Evolutionary conservation across 1,140 invertebrate species (phyloP).

Genomic region (Nephila pilipes): DNA sequence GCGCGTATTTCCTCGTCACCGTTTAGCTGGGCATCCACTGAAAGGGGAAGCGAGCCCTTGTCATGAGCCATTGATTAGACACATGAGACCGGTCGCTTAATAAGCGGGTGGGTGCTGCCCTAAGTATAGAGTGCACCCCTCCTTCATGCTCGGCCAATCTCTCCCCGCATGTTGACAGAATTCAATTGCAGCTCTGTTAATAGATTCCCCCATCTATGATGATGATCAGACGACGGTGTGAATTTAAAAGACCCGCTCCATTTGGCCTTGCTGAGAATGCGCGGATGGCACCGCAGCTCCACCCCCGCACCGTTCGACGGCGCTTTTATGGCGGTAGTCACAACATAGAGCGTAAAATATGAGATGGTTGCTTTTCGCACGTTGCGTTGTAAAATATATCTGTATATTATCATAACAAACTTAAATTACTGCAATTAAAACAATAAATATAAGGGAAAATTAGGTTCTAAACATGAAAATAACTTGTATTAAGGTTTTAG

Average conservation of each 20-base stretch:
- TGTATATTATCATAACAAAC: too few relatives aligned
- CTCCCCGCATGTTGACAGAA: conserved; percentile 73
- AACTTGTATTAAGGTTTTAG: too few relatives aligned
- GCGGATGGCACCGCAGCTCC: neutral
- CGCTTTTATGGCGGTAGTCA: neutral
- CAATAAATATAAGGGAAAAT: too few relatives aligned
- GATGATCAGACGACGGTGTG: conserved; percentile 66
- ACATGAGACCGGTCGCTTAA: conserved; percentile 76
- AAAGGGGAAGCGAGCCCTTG: conserved; percentile 50
- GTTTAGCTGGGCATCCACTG: neutral
- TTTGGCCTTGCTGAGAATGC: conserved; percentile 11
- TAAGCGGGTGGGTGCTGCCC: conserved; percentile 64
- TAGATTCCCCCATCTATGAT: conserved; percentile 66
- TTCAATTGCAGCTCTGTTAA: conserved; percentile 73
- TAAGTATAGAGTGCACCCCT: conserved; percentile 53
- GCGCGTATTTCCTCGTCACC: neutral
- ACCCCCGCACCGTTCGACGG: neutral
- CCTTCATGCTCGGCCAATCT: conserved; percentile 56
- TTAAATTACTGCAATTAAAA: too few relatives aligned
- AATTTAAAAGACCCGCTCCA: conserved; percentile 70
- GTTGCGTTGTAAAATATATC: too few relatives aligned
- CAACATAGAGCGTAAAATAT: too few relatives aligned
- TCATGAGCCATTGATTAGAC: conserved; percentile 77
- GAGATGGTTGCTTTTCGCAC: too few relatives aligned
- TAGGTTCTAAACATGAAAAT: too few relatives aligned